Conservation (phyloP, 1,140 invertebrate genomes). For the Heterodera carotae region DNA sequence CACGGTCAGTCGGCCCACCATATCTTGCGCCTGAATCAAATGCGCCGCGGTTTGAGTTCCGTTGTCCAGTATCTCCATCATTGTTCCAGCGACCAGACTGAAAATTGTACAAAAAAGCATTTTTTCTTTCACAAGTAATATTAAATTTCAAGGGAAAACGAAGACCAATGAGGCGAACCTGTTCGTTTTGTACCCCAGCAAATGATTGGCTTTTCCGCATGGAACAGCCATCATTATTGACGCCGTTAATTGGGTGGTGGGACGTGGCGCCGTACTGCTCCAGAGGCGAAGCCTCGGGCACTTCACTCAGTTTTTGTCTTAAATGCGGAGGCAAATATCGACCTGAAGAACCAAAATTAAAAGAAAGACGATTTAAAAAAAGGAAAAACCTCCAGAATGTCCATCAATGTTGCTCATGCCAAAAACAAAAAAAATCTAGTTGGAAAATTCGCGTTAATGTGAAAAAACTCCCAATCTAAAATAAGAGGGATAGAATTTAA, state of each 20-base stretch:
- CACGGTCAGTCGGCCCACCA: constrained; percentile 17
- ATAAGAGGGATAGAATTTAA: no score
- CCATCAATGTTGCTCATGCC: constrained; percentile 7
- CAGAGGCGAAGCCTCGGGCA: constrained; percentile 35
- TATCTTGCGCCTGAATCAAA: constrained; percentile 29
- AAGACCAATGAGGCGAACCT: constrained; percentile 3
- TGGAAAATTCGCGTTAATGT: no score
- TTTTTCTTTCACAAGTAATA: background rate
- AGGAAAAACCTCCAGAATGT: constrained; percentile 1
- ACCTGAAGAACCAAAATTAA: background rate
- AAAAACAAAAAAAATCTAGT: background rate
- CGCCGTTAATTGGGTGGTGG: background rate
- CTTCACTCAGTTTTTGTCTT: constrained; percentile 36
- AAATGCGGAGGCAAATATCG: constrained; percentile 58
- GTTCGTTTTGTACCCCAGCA: constrained; percentile 48
- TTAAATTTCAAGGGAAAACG: constrained; percentile 2
- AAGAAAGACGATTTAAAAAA: background rate
- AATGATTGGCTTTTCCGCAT: constrained; percentile 55
- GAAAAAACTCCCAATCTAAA: no score
- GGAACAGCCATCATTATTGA: constrained; percentile 35
- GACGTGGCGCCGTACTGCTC: constrained; percentile 21
- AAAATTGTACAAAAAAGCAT: no score
- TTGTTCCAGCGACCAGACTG: constrained; percentile 21
- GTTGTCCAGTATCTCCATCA: constrained; percentile 17
- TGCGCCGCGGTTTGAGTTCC: constrained; percentile 21